Evolutionary conservation across 2,113 vertebrate genomes (phyloP), one percentile per base, ranked within the genome.

Genomic region (Electrona antarctica): DNA sequence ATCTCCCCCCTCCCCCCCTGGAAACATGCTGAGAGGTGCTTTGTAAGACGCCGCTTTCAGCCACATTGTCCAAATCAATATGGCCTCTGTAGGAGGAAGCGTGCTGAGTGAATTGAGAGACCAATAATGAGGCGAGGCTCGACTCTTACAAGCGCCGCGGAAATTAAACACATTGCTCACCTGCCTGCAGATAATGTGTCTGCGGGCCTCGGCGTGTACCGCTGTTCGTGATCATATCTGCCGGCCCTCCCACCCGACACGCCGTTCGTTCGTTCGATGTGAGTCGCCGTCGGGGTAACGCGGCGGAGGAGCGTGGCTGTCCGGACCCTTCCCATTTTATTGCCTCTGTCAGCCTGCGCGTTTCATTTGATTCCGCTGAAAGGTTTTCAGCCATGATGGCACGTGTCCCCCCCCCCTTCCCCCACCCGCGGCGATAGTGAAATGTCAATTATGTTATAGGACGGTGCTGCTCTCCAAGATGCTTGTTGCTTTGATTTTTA

Each of bases 111-210:
- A 89, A 88, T 85, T 75, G 75, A 87, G 86, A 82, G 77, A 82
- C 82, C 77, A 76, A 81, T 89, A 91, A 89, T 91, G 85, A 90
- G 62, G 86, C 82, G 79, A 71, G 59, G 74, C 0, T 1, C 7
- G 48, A 73, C 74, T 83, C 80, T 41, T 85, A 89, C 79, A 82
- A 80, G 85, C 76, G 46, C 82, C 52, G 55, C 74, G 33, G 74
- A 86, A 89, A 92, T 90, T 87, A 90, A 91, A 90, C 80, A 50
- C 85, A 90, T 92, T 87, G 86, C 89, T 91, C 90, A 91, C 84
- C 82, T 83, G 76, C 83, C 50, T 77, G 82, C 83, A 74, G 74
- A 80, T 21, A 21, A 21, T 77, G 73, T 52, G 50, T 75, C 64
- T 21, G 69, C 76, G 62, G 71, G 70, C 73, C 45, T 82, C 52